Evolutionary conservation across 2,888 invertebrate genomes (phyloP).

Genomic region (Eilema caniola): DNA sequence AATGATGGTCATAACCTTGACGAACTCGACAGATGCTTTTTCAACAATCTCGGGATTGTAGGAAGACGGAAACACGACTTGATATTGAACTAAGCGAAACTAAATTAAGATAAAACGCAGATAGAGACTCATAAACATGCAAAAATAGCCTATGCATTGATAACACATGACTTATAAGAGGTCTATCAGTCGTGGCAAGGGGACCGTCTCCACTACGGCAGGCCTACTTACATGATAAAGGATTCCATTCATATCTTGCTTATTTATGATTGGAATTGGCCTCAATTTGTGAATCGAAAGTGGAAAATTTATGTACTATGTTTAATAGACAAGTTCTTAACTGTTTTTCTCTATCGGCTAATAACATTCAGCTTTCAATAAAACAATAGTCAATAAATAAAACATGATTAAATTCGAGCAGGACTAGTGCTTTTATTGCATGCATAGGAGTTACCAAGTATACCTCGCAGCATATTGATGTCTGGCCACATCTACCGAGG

Average conservation of each 20-base stretch:
- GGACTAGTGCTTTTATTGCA: no score
- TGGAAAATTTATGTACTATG: background rate
- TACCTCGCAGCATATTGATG: no score
- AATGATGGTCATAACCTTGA: no score
- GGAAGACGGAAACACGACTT: no score
- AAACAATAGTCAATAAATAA: background rate
- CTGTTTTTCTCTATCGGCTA: background rate
- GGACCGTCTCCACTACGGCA: constrained; percentile 5
- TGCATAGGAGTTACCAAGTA: no score
- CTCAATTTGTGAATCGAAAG: constrained; percentile 1
- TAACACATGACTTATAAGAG: background rate
- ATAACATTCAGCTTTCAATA: background rate
- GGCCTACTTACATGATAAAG: constrained; percentile 28
- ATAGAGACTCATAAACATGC: background rate
- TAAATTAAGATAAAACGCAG: background rate
- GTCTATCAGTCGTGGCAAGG: background rate
- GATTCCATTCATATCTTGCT: constrained; percentile 33
- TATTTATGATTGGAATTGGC: constrained; percentile 23
- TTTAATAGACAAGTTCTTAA: background rate
- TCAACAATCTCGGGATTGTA: no score
- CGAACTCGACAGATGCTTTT: no score
- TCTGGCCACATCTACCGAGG: no score
- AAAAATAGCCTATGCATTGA: background rate
- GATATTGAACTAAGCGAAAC: no score
- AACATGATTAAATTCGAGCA: background rate